A percentile compares a stretch with the other conserved stretches of the same genome.
phyloP scores from a whole-genome alignment of 2,888 invertebrate genomes.

The Coelopa pilipes region DNA sequence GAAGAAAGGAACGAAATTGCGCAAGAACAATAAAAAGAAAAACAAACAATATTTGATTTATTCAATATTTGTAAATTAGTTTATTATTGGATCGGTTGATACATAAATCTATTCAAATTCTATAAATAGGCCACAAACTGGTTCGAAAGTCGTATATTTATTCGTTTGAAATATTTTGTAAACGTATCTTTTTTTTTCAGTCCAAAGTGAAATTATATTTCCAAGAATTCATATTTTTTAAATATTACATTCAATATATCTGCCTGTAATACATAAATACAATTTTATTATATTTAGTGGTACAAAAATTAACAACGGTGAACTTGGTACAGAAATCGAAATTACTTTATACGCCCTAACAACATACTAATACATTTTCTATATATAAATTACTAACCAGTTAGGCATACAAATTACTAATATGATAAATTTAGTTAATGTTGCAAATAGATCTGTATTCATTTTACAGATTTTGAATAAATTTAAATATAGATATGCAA shows the following conservation, averaged over 20 bases:
- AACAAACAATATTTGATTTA: constrained; percentile 14
- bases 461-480: constrained; percentile 40
- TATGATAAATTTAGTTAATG: constrained; percentile 36
- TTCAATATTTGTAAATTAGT: constrained; percentile 8
- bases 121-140: no score
- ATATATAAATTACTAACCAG: background rate
- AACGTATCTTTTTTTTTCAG: no score
- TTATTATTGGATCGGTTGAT: no score
- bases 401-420: constrained; percentile 1
- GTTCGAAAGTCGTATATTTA: no score
- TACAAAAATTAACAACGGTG: background rate
- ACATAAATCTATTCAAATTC: no score
- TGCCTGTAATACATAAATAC: no score
- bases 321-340: background rate
- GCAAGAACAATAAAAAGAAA: constrained; percentile 21
- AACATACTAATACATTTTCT: background rate
- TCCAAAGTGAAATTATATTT: background rate
- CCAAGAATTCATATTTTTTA: background rate
- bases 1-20: constrained; percentile 16
- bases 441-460: constrained; percentile 29
- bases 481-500: constrained; percentile 55
- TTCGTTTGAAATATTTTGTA: no score
- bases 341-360: background rate
- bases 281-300: background rate
- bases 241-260: background rate